Conservation (phyloP, 2,888 invertebrate species). For the Plemyria rubiginata region DNA sequence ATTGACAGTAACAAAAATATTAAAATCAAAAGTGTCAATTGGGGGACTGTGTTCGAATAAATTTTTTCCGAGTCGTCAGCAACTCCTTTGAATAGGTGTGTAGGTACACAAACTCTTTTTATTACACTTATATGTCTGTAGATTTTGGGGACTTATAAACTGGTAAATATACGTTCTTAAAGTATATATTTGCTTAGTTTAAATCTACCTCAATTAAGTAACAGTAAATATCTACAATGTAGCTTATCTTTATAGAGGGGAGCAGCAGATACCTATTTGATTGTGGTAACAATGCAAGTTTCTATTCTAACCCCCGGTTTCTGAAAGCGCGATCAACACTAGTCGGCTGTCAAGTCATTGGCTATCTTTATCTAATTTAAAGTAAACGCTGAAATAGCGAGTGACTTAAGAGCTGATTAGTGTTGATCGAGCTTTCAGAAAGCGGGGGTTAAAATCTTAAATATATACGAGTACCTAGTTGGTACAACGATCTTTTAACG, state of each 20-base stretch:
- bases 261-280: slow-evolving; percentile 14
- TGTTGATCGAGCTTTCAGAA: too few relatives aligned
- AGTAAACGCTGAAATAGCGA: too few relatives aligned
- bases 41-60: too few relatives aligned
- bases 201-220: slow-evolving; percentile 8
- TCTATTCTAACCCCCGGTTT: too few relatives aligned
- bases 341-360: too few relatives aligned
- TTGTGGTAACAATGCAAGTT: slow-evolving; percentile 13
- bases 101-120: neutral
- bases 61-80: too few relatives aligned
- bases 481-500: slow-evolving; percentile 20
- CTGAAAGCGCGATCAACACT: too few relatives aligned
- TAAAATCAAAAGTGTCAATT: too few relatives aligned
- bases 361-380: too few relatives aligned
- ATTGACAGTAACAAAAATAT: too few relatives aligned
- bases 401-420: too few relatives aligned
- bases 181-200: slow-evolving; percentile 5
- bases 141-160: neutral
- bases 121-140: neutral
- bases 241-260: slow-evolving; percentile 8
- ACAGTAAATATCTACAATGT: slow-evolving; percentile 12
- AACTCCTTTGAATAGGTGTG: neutral
- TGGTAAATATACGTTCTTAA: neutral
- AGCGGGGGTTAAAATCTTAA: neutral
- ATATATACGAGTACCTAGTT: slow-evolving; percentile 2